A percentile compares a stretch with the other conserved stretches of the same genome.
phyloP scores from a whole-genome alignment of 2,797 vertebrate species.

The Corythornis leucogaster region DNA sequence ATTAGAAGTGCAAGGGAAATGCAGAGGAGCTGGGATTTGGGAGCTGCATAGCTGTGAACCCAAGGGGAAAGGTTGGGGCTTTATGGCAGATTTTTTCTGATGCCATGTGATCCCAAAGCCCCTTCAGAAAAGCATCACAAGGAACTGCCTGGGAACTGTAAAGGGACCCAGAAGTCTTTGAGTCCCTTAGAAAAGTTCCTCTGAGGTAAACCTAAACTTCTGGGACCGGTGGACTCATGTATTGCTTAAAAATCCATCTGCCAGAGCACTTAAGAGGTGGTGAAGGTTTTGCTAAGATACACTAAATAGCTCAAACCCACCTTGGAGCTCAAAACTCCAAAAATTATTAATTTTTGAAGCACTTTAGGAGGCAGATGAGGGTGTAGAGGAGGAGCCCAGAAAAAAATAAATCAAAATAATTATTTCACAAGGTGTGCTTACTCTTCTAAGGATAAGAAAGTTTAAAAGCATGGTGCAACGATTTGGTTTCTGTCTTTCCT shows the following conservation, averaged over 20 bases:
- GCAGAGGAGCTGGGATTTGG: constrained; percentile 75
- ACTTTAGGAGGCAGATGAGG: neutral
- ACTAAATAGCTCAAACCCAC: neutral
- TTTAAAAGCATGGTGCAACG: neutral
- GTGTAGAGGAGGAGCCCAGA: neutral
- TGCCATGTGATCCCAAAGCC: constrained; percentile 79
- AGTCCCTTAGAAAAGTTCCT: neutral
- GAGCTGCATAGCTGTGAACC: constrained; percentile 79
- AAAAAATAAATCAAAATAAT: neutral
- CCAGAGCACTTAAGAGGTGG: neutral
- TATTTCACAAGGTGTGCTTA: neutral
- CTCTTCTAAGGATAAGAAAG: neutral
- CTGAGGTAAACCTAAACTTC: neutral
- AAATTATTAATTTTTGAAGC: neutral
- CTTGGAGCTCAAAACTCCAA: neutral
- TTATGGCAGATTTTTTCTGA: constrained; percentile 72
- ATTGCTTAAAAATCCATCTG: neutral
- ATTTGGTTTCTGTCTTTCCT: neutral
- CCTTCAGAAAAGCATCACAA: constrained; percentile 2
- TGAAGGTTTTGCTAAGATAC: neutral
- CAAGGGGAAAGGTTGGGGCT: constrained; percentile 77
- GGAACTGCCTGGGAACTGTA: neutral
- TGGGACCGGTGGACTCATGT: accelerated
- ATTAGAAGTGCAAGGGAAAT: constrained; percentile 62
- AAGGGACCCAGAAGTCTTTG: neutral